phyloP scores from a whole-genome alignment of 2,113 vertebrate genomes.

The Desmodus rotundus region DNA sequence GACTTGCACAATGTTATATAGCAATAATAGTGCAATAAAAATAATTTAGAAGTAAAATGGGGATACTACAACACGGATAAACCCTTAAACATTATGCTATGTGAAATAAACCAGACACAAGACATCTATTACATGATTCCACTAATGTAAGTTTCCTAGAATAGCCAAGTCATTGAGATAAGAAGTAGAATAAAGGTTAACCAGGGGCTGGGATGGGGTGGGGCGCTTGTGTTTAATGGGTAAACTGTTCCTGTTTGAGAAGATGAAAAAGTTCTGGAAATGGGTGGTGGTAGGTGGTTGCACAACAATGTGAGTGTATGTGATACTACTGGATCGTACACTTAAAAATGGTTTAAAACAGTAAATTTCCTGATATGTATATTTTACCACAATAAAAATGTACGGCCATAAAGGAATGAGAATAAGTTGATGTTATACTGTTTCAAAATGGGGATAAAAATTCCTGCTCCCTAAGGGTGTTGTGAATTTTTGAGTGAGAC shows the following conservation, averaged over 20 bases:
- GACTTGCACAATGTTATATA: background rate
- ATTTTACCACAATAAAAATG: background rate
- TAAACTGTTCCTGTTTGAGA: background rate
- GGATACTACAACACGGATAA: background rate
- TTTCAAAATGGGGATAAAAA: background rate
- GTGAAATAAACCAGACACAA: background rate
- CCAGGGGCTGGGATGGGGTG: background rate
- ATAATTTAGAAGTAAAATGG: background rate
- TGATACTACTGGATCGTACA: background rate
- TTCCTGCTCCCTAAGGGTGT: background rate
- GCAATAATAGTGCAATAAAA: background rate
- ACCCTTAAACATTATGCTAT: background rate
- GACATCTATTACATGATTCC: background rate
- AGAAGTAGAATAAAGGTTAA: background rate
- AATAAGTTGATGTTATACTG: background rate
- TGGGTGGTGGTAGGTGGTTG: background rate
- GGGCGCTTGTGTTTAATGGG: background rate
- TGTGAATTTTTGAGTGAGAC: background rate
- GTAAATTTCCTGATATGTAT: background rate
- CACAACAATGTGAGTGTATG: background rate
- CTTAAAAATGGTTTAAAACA: background rate
- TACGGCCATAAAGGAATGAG: background rate
- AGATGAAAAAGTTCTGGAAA: background rate
- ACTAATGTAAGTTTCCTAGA: background rate
- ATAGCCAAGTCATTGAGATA: background rate